Conservation (phyloP, 2,888 invertebrate species). For the Auanema freiburgensis region DNA sequence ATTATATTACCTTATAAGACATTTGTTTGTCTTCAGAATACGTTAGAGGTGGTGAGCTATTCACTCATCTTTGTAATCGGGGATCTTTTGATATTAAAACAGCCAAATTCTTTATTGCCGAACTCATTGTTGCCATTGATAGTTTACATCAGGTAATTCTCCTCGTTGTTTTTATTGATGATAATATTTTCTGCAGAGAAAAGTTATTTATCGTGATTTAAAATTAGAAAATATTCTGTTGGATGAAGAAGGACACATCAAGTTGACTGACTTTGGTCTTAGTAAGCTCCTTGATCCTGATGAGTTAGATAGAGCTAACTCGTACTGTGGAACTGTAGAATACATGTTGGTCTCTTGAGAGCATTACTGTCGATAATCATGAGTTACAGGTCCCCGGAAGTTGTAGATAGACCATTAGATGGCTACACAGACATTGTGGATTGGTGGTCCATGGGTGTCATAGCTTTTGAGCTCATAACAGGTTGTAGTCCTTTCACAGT, state of each 20-base stretch:
- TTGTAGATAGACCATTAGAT: constrained; percentile 49
- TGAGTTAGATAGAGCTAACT: constrained; percentile 75
- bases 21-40: constrained; percentile 76
- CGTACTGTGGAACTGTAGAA: constrained; percentile 96
- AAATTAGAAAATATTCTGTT: constrained; percentile 94
- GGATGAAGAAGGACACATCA: constrained; percentile 90
- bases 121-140: constrained; percentile 91
- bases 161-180: background rate
- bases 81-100: constrained; percentile 88
- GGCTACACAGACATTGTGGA: constrained; percentile 76
- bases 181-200: constrained; percentile 75
- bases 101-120: constrained; percentile 90
- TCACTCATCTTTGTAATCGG: constrained; percentile 91
- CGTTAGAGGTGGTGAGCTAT: constrained; percentile 93
- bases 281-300: constrained; percentile 73
- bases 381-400: constrained; percentile 47
- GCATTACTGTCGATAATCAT: too few species aligned
- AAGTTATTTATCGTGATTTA: constrained; percentile 95
- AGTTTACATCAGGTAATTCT: constrained; percentile 82
- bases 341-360: constrained; percentile 75
- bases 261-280: constrained; percentile 93
- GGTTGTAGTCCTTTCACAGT: constrained; percentile 97
- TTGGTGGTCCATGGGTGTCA: constrained; percentile 94
- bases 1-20: background rate
- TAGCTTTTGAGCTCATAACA: constrained; percentile 91